Evolutionary conservation across 1,140 invertebrate species (phyloP).

Genomic region (Drosophila micromelanica): DNA sequence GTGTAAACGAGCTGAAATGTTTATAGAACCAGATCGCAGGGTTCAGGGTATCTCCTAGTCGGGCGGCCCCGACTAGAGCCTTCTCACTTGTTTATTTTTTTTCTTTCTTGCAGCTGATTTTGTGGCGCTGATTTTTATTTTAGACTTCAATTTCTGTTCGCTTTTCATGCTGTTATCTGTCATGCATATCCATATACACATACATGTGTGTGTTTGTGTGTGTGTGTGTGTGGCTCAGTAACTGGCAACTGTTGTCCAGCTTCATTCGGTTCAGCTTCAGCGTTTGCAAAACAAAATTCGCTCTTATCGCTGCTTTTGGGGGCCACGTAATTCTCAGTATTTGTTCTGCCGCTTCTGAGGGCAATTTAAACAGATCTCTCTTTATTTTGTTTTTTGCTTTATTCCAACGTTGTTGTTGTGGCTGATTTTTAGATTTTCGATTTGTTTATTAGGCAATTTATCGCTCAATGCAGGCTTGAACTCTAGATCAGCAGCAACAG

Average conservation of each 20-base stretch:
- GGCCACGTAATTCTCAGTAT: slow-evolving; percentile 51
- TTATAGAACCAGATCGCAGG: too few relatives aligned
- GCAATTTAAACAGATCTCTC: slow-evolving; percentile 16
- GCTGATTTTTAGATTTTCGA: slow-evolving; percentile 34
- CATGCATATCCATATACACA: slow-evolving; percentile 53
- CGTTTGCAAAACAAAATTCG: slow-evolving; percentile 42
- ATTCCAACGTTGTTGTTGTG: slow-evolving; percentile 6
- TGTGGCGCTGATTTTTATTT: slow-evolving; percentile 60
- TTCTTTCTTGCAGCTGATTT: slow-evolving; percentile 58
- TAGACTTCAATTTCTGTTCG: slow-evolving; percentile 47
- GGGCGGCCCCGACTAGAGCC: too few relatives aligned
- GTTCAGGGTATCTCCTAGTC: too few relatives aligned
- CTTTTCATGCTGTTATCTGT: slow-evolving; percentile 51
- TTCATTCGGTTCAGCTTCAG: slow-evolving; percentile 10
- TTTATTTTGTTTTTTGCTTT: background rate
- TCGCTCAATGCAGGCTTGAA: slow-evolving; percentile 19
- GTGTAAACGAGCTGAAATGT: too few relatives aligned
- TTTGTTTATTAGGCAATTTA: slow-evolving; percentile 45
- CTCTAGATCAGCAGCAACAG: background rate
- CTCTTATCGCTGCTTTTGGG: slow-evolving; percentile 47
- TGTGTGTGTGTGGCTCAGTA: slow-evolving; percentile 13
- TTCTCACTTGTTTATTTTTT: slow-evolving; percentile 1
- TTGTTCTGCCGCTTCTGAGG: slow-evolving; percentile 32
- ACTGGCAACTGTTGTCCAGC: slow-evolving; percentile 33
- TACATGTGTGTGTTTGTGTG: background rate